Percentiles rank a stretch among this genome's conserved stretches.
phyloP scores from a whole-genome alignment of 2,888 invertebrate genomes.

The Synergus itoensis region DNA sequence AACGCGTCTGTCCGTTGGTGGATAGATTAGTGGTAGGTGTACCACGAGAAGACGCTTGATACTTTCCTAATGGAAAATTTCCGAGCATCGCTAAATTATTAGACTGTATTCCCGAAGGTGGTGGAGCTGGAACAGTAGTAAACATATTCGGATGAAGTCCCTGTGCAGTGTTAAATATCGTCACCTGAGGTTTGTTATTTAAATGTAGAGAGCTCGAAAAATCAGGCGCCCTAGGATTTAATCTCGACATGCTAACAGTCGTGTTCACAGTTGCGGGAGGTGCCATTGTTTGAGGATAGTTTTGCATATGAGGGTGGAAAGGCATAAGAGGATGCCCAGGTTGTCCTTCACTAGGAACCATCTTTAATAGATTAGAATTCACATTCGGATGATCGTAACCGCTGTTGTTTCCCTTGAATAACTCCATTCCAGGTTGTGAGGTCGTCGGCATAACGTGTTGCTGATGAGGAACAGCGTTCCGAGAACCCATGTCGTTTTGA shows the following conservation, averaged over 20 bases:
- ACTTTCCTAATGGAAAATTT: slow-evolving; percentile 73
- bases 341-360: slow-evolving; percentile 74
- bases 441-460: slow-evolving; percentile 69
- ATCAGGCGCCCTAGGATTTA: slow-evolving; percentile 91
- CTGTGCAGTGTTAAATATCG: slow-evolving; percentile 67
- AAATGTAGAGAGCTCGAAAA: slow-evolving; percentile 82
- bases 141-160: slow-evolving; percentile 73
- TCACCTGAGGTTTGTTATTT: slow-evolving; percentile 72
- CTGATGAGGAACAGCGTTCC: slow-evolving; percentile 62
- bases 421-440: slow-evolving; percentile 68
- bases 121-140: slow-evolving; percentile 69
- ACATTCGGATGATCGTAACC: slow-evolving; percentile 70
- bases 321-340: slow-evolving; percentile 66
- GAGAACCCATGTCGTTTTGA: slow-evolving; percentile 66
- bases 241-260: slow-evolving; percentile 82
- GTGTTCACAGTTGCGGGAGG: slow-evolving; percentile 74
- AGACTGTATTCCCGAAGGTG: slow-evolving; percentile 68
- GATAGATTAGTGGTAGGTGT: slow-evolving; percentile 59
- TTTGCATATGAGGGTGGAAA: slow-evolving; percentile 71
- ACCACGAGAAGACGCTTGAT: slow-evolving; percentile 60
- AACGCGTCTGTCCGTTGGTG: slow-evolving; percentile 69
- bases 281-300: slow-evolving; percentile 69
- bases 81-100: slow-evolving; percentile 71
- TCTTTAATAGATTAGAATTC: slow-evolving; percentile 77
- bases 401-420: slow-evolving; percentile 68